Evolutionary conservation across 2,113 vertebrate species (phyloP).

Genomic region (Axis porcinus): DNA sequence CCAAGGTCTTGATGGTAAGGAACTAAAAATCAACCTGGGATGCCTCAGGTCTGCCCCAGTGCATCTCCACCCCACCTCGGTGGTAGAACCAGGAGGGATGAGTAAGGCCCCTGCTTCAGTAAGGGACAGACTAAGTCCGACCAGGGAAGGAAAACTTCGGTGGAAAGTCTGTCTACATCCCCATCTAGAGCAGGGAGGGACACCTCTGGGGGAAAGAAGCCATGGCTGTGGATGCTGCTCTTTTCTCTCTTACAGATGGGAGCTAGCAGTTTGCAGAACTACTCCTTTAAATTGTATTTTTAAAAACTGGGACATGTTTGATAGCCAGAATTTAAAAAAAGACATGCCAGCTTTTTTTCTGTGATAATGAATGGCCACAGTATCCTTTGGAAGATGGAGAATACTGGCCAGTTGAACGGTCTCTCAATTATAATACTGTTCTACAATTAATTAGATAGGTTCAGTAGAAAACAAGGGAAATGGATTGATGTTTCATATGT

Average conservation of each 20-base stretch:
- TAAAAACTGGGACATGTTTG: not conserved
- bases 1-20: not conserved
- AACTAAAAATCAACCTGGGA: not conserved
- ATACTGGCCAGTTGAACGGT: not conserved
- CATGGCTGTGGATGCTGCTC: accelerated
- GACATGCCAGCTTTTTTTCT: not conserved
- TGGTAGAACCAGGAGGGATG: not conserved
- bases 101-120: not conserved
- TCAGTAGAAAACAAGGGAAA: not conserved
- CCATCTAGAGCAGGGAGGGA: not conserved
- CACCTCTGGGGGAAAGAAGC: not conserved
- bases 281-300: not conserved
- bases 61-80: accelerated
- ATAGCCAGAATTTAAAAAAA: not conserved
- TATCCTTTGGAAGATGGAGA: not conserved
- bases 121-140: not conserved
- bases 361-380: not conserved
- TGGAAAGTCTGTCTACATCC: not conserved
- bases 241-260: not conserved
- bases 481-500: not conserved
- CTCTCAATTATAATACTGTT: not conserved
- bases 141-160: not conserved
- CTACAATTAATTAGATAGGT: not conserved
- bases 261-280: not conserved
- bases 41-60: not conserved